These are phyloP conservation scores for Cremastinae sp. DNA, from an alignment of 2,888 invertebrate species.

Conservation along the genomic window DNA sequence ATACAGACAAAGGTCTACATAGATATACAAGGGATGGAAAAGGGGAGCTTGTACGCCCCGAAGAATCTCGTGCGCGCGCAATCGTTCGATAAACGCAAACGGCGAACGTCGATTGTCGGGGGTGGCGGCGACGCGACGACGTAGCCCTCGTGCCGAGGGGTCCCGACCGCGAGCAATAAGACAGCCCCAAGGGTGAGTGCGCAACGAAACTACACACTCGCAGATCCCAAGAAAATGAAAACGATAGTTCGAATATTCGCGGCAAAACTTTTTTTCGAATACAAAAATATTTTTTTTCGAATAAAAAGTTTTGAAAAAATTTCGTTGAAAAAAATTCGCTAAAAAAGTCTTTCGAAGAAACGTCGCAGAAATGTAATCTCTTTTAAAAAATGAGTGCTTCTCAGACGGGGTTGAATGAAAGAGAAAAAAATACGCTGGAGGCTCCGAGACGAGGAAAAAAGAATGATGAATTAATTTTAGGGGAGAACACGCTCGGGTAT, in stretches of 20 bases:
- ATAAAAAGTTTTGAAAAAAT: constrained; percentile 1
- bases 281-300: too few species aligned
- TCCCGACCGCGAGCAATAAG: constrained; percentile 39
- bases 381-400: too few species aligned
- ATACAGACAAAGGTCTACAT: constrained; percentile 28
- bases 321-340: background rate
- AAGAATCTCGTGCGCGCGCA: constrained; percentile 77
- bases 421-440: too few species aligned
- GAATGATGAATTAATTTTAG: too few species aligned
- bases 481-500: too few species aligned
- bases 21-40: constrained; percentile 7
- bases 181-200: constrained; percentile 35
- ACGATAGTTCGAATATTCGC: background rate
- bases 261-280: background rate
- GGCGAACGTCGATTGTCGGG: constrained; percentile 73
- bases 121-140: constrained; percentile 61
- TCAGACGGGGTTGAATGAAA: too few species aligned
- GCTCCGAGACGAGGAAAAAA: too few species aligned
- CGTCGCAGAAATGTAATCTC: too few species aligned
- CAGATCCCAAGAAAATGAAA: constrained; percentile 30
- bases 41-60: constrained; percentile 71
- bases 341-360: too few species aligned
- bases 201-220: constrained; percentile 35
- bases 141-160: constrained; percentile 43
- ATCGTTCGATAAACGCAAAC: constrained; percentile 79